A percentile compares a stretch with the other conserved stretches of the same genome.
Conservation (phyloP, 2,797 vertebrate genomes). For the Myotis daubentonii region DNA sequence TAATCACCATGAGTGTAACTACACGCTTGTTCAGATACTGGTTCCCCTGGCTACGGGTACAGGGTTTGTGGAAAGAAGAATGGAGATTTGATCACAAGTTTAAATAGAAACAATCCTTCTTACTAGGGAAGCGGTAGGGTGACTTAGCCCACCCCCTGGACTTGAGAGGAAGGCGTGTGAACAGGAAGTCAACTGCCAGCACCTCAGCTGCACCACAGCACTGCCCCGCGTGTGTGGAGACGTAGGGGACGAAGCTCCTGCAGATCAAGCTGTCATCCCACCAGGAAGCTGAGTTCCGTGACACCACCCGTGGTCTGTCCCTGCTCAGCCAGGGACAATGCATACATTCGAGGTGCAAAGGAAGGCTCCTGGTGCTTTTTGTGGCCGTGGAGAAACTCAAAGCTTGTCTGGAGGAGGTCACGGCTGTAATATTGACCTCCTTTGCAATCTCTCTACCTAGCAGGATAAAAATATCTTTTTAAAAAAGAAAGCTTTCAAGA, state of each 20-base stretch:
- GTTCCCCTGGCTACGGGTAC: constrained; percentile 59
- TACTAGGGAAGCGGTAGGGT: neutral
- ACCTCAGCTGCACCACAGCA: accelerated
- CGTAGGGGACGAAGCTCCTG: neutral
- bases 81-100: constrained; percentile 47
- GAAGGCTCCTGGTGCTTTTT: constrained; percentile 30
- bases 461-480: constrained; percentile 63
- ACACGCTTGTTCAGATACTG: constrained; percentile 17
- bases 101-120: constrained; percentile 44
- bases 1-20: constrained; percentile 41
- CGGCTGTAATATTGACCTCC: neutral
- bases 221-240: neutral
- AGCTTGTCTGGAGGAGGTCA: neutral
- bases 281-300: neutral
- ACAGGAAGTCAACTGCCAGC: neutral
- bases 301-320: neutral
- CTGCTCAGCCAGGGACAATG: neutral
- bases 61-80: constrained; percentile 2
- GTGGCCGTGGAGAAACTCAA: neutral
- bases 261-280: neutral
- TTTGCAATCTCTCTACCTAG: constrained; percentile 30
- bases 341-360: neutral
- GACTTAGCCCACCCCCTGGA: neutral
- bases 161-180: neutral
- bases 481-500: constrained; percentile 58